Evolutionary conservation across 2,888 invertebrate genomes (phyloP).

Genomic region (Tipula helvola): DNA sequence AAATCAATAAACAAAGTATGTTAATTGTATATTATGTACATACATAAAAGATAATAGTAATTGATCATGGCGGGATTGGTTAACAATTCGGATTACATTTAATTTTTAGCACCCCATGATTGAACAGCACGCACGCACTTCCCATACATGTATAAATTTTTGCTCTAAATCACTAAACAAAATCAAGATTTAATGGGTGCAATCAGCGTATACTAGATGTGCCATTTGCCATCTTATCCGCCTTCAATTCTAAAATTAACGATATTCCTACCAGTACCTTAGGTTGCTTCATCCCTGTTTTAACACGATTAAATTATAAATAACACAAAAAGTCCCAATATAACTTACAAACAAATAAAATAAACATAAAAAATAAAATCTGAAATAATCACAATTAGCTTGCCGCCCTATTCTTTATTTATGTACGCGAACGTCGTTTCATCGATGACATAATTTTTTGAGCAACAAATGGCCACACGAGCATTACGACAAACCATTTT

Average conservation of each 20-base stretch:
- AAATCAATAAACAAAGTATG: background rate
- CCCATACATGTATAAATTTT: background rate
- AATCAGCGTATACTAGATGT: no score
- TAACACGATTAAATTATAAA: background rate
- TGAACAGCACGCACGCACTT: background rate
- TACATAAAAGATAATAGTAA: background rate
- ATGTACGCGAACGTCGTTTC: background rate
- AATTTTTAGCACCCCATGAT: background rate
- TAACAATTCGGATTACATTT: background rate
- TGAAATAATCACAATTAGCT: background rate
- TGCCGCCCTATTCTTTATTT: background rate
- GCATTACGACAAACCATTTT: constrained; percentile 29
- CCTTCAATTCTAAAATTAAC: background rate
- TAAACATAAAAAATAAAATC: background rate
- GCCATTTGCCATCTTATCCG: background rate
- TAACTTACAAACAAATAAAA: background rate
- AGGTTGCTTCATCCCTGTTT: background rate
- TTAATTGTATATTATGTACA: background rate
- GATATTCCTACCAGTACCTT: background rate
- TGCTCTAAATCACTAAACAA: background rate
- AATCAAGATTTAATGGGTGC: background rate
- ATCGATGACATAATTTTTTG: constrained; percentile 19
- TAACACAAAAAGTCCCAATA: background rate
- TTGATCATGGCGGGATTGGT: background rate
- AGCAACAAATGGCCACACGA: constrained; percentile 32